Evolutionary conservation across 92 coral and sea anemone species (phyloP).

Genomic region (Porites lobata): DNA sequence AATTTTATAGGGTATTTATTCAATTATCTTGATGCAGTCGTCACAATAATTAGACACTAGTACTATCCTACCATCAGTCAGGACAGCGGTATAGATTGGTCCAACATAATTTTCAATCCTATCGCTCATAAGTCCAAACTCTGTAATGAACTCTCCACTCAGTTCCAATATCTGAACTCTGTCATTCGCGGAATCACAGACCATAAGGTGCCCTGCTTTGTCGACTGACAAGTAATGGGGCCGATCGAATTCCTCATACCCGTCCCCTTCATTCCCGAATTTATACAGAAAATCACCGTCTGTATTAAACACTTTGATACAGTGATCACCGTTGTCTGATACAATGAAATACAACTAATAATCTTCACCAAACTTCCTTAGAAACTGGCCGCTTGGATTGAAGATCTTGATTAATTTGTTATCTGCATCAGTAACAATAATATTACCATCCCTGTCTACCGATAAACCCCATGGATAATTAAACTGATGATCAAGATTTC

Average conservation of each 20-base stretch:
- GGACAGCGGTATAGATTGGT: neutral
- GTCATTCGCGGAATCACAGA: neutral
- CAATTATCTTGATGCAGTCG: no score
- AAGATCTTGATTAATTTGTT: neutral
- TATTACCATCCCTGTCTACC: neutral
- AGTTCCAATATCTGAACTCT: neutral
- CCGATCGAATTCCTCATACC: neutral
- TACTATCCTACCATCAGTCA: constrained; percentile 10
- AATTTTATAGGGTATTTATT: no score
- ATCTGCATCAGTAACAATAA: neutral
- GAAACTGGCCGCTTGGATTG: neutral
- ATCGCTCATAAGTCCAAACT: no score
- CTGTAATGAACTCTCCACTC: neutral
- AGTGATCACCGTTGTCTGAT: no score
- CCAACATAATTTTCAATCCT: no score
- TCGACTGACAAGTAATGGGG: neutral
- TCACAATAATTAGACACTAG: no score
- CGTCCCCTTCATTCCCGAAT: neutral
- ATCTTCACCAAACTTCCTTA: neutral
- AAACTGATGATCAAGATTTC: constrained; percentile 33
- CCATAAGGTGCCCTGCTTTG: neutral
- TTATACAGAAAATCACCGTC: neutral
- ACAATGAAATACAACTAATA: no score
- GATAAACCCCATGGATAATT: neutral
- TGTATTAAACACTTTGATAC: neutral